Base-by-base conservation (phyloP, 2,888 invertebrate species). In the Sminthurinus aureus region DNA sequence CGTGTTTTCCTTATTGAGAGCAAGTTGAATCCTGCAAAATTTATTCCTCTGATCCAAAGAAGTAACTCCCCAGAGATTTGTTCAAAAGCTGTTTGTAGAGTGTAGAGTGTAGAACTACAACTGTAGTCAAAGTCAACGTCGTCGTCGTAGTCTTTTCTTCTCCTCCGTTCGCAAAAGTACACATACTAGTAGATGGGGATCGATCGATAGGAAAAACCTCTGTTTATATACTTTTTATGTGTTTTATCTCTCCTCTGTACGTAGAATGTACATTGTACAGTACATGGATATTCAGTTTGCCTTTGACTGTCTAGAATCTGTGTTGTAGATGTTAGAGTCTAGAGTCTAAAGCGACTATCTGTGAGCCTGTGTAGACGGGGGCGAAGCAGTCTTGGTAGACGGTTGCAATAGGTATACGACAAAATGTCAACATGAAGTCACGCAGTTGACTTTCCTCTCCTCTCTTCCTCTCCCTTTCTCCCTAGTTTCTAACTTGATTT, bases 361-460 rank as follows among this genome's bases (percentile, higher is more conserved):
- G 38, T 38, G 38, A 38, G 6, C 1, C 38, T 38, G 6, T n/a
- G 38, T 4, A 38, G 38, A 38, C 38, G 38, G 38, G 38, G 38
- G 38, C 38, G 38, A 38, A 38, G 38, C 38, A 38, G 38, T 38
- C 38, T 38, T 38, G 1, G 38, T 38, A 38, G 38, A 1, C 6
- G 3, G 38, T 38, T 4, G 38, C 15, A 8, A 1, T 71, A 83
- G 82, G 75, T 52, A 58, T 85, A 84, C 82, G 86, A 86, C 84
- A 85, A 88, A 89, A 88, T 89, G 89, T 89, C 89, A 89, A 88
- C 89, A 89, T 87, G 83, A 85, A 87, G 87, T 87, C 87, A 38
- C 38, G 85, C 86, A 88, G 88, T 88, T 87, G 88, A 88, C 89
- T 88, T 87, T 88, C 73, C 80, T 80, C 73, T 73, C 71, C 9